Conservation (phyloP, 1,140 invertebrate genomes). For the Ylistrum balloti region DNA sequence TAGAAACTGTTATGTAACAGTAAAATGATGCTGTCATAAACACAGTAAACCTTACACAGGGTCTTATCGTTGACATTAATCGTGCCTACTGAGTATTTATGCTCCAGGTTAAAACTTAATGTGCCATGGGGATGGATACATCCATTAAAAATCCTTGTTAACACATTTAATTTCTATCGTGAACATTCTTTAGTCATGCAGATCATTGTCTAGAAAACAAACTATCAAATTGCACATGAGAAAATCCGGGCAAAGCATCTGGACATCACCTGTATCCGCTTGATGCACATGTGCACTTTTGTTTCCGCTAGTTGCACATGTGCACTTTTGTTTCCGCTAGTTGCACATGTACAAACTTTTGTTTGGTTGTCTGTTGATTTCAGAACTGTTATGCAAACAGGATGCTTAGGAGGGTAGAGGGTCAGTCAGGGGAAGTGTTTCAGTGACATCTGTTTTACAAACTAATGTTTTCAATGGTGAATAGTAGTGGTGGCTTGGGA, state of each 20-base stretch:
- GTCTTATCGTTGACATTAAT: neutral
- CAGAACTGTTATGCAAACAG: neutral
- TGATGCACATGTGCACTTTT: neutral
- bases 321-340: neutral
- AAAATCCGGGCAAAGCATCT: neutral
- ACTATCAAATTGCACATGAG: slow-evolving; percentile 5
- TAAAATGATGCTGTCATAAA: neutral
- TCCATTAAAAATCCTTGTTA: neutral
- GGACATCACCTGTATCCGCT: neutral
- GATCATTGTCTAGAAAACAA: slow-evolving; percentile 27
- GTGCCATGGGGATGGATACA: neutral
- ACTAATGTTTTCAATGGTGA: neutral
- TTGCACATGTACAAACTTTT: neutral
- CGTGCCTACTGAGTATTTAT: neutral
- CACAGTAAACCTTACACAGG: neutral
- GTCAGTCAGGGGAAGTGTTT: neutral
- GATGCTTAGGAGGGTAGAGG: neutral
- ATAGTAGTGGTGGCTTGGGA: neutral
- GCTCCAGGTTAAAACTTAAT: neutral
- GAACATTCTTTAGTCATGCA: neutral
- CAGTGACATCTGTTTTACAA: neutral
- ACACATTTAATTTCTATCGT: neutral
- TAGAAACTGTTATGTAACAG: neutral
- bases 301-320: neutral
- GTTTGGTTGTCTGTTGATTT: neutral